Percentiles rank a stretch among this genome's conserved stretches.
Conservation (phyloP, 2,113 vertebrate genomes). For the Mixornis gularis region DNA sequence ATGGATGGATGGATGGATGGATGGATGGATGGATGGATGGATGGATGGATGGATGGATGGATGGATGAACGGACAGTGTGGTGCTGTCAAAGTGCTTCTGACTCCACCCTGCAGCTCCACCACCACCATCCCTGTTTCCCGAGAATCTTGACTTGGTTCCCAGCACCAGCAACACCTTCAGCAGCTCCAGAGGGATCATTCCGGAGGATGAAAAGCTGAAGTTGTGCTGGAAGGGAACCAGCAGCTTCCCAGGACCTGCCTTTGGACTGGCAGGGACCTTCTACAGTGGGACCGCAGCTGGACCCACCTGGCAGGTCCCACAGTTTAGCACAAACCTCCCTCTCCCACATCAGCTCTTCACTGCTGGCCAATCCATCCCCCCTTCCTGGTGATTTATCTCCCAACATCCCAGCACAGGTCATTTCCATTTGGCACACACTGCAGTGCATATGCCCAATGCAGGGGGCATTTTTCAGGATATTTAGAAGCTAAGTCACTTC, state of each 20-base stretch:
- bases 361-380: background rate
- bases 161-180: background rate
- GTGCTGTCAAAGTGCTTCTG: background rate
- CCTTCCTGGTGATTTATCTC: constrained; percentile 28
- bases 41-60: background rate
- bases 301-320: background rate
- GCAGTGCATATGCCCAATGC: background rate
- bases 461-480: constrained; percentile 41
- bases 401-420: background rate
- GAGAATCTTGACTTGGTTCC: background rate
- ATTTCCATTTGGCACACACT: constrained; percentile 47
- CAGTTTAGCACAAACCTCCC: background rate
- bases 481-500: constrained; percentile 33
- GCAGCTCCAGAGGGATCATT: background rate
- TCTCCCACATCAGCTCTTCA: background rate
- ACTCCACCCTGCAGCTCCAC: background rate
- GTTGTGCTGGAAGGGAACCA: background rate
- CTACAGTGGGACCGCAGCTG: background rate
- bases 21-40: background rate
- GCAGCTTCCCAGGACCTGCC: background rate
- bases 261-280: background rate
- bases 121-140: background rate
- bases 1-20: background rate
- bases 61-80: background rate
- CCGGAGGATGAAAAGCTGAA: rapidly evolving